phyloP scores from a whole-genome alignment of 2,113 vertebrate genomes.

The Vicugna pacos region DNA sequence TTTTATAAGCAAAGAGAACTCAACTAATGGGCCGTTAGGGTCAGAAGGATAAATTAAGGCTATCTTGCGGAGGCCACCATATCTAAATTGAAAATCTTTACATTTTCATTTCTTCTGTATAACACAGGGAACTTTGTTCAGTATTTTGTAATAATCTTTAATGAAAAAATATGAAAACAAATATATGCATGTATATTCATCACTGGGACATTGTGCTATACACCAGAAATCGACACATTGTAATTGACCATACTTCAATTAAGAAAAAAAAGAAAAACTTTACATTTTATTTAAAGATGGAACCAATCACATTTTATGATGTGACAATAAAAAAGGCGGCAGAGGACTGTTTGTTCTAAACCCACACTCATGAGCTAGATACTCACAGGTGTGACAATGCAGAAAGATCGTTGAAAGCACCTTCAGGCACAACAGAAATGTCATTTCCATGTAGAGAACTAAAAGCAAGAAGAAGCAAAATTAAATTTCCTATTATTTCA shows the following conservation, averaged over 20 bases:
- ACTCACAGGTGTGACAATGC: slow-evolving; percentile 98
- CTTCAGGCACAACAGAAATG: slow-evolving; percentile 97
- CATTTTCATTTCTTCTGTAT: not conserved
- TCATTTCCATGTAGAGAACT: slow-evolving; percentile 99
- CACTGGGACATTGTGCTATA: too few relatives aligned
- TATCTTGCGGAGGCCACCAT: not conserved
- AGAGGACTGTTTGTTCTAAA: not conserved
- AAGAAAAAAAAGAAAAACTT: not conserved
- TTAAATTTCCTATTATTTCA: not conserved
- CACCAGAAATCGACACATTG: too few relatives aligned
- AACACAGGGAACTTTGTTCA: too few relatives aligned
- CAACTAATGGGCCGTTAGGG: not conserved
- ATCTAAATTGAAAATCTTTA: not conserved
- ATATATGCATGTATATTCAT: too few relatives aligned
- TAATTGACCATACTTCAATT: too few relatives aligned
- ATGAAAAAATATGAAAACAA: too few relatives aligned
- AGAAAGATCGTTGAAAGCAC: slow-evolving; percentile 96
- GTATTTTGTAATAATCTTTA: too few relatives aligned
- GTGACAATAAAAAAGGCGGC: not conserved
- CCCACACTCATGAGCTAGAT: not conserved
- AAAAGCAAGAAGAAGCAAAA: slow-evolving; percentile 51
- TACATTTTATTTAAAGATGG: not conserved
- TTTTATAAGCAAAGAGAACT: not conserved
- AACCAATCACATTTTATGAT: not conserved
- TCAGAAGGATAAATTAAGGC: not conserved